Evolutionary conservation across 2,113 vertebrate genomes (phyloP), one percentile per base, ranked within the genome.

Genomic region (Leucopsar rothschildi): DNA sequence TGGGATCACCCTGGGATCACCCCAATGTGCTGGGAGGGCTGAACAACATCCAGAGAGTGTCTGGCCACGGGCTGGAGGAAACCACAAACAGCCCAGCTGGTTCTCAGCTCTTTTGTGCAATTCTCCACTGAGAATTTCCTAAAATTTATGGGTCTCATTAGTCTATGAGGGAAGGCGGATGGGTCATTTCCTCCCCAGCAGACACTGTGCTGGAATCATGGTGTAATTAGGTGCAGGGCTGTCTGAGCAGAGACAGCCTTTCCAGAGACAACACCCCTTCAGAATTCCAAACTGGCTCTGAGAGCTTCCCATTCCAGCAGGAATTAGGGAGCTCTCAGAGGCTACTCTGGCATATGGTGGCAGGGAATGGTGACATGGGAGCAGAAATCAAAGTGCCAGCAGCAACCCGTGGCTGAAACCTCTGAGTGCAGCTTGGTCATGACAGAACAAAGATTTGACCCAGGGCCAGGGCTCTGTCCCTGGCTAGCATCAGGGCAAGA

Each of bases 341-440:
- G 25, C 45, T 70, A 10, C 49, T 73, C 66, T 53, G n/a, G 37
- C 16, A 45, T 44, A 10, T 10, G 56, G 3, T 1, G 2, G 44
- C 60, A 72, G 31, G 81, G 55, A 69, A 18, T 31, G 37, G 33
- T 20, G 83, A 75, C 3, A 2, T 11, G 39, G 57, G 28, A 82
- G 40, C 22, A 27, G 70, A 59, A 88, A 68, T 12, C 57, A 7
- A 57, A 44, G 56, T 9, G 33, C 47, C 79, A 61, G 39, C 42
- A 78, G 45, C 35, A 4, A 29, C 10, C 25, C 42, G 0, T 0
- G 19, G 31, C 61, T 21, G 71, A n/a, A 55, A 39, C 9, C 21
- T 28, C 27, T 1, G 1, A 23, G 39, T 4, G 24, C 49, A 50
- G 47, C 47, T 66, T 0, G 0, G 56, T 23, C 29, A 21, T 0